Evolutionary conservation across 2,113 vertebrate genomes (phyloP), one percentile per base, ranked within the genome.

Genomic region (Phyllostomus hastatus): DNA sequence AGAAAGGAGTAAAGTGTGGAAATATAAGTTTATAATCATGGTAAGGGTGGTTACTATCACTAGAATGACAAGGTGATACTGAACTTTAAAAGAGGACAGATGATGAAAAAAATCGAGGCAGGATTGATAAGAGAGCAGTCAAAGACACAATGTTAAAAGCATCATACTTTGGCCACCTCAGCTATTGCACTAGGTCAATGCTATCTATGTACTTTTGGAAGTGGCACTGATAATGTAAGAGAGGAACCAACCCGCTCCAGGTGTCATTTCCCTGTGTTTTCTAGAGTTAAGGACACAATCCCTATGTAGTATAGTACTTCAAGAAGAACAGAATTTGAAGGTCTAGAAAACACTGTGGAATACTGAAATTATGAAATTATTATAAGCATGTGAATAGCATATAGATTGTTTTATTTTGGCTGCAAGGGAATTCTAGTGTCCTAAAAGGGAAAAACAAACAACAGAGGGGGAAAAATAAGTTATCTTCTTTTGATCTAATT

Each of bases 21-120:
- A 76, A 95, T 95, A 91, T 86, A 92, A 87, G 50, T 95, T 67
- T 72, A 72, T 78, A 75, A 86, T 87, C 57, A 73, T 73, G 33
- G 19, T 85, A 57, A 89, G 24, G 24, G 10, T 83, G 61, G 61
- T 24, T 91, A 67, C 57, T 85, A 38, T 95, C 79, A 95, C 41
- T 90, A 70, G 50, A 85, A 46, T 54, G n/a, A 80, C 41, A 50
- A 64, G 33, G 22, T 67, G 33, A 87, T 89, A 48, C n/a, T 64
- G 57, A 93, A 38, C 69, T 93, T 92, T 69, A 70, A 76, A 95
- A 72, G 59, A 95, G 19, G 66, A 67, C 10, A 88, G 17, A 67
- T 85, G 46, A 85, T 69, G 17, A 84, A 31, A 93, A 85, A 91
- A 81, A n/a, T 64, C 57, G 41, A 69, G 76, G 90, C 61, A 69